phyloP scores from a whole-genome alignment of 2,797 vertebrate species.

The Gallinago solitaria region DNA sequence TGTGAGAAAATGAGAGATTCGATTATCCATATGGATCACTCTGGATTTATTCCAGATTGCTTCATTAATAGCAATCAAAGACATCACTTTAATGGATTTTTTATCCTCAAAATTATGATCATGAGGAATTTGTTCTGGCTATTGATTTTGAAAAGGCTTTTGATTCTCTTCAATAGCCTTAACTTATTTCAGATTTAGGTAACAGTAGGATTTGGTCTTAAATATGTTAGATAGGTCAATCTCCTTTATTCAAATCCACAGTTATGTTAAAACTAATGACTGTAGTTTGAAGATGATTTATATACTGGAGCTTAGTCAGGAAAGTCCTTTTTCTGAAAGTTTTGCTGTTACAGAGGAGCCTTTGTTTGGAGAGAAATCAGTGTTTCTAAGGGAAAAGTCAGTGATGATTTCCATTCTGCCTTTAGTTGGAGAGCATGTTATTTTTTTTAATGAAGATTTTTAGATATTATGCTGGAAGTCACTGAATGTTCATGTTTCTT shows the following conservation, averaged over 20 bases:
- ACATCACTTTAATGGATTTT: conserved; percentile 71
- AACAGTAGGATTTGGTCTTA: conserved; percentile 57
- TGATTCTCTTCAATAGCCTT: conserved; percentile 67
- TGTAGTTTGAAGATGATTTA: conserved; percentile 68
- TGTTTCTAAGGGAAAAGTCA: conserved; percentile 1
- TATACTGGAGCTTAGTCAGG: conserved; percentile 54
- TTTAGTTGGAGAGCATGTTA: conserved; percentile 18
- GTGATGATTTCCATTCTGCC: conserved; percentile 29
- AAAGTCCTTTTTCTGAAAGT: conserved; percentile 32
- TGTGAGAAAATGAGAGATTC: conserved; percentile 60
- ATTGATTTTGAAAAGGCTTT: conserved; percentile 71
- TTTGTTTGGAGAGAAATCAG: conserved; percentile 21
- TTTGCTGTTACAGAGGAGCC: conserved; percentile 4
- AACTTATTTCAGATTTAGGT: conserved; percentile 66
- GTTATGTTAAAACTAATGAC: conserved; percentile 70
- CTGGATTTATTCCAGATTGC: conserved; percentile 69
- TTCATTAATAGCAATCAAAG: conserved; percentile 71
- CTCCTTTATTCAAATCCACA: conserved; percentile 68
- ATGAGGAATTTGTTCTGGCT: conserved; percentile 67
- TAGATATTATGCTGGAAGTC: conserved; percentile 71
- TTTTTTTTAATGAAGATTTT: conserved; percentile 70
- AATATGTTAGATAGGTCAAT: conserved; percentile 59
- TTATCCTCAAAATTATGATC: conserved; percentile 69
- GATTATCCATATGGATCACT: conserved; percentile 71
- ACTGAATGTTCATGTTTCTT: conserved; percentile 77